Evolutionary conservation across 1,140 invertebrate species (phyloP), one percentile per base, ranked within the genome.

Genomic region (Scylla paramamosain): DNA sequence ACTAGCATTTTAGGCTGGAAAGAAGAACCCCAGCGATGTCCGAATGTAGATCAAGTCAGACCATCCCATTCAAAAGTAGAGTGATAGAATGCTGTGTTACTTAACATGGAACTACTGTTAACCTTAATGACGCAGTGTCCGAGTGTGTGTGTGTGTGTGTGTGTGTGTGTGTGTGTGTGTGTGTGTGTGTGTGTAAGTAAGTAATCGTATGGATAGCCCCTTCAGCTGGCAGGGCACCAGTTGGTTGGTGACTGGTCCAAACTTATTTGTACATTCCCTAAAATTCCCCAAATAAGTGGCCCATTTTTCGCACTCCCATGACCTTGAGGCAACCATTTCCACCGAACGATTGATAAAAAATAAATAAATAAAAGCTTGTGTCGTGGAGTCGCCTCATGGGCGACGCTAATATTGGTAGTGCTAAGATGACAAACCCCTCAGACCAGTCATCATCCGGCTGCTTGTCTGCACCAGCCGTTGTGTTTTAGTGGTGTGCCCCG

Each of bases 211-310:
- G 20, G 25, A 7, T 77, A 7, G 2, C 67, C 20, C 25, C 8
- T 77, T 20, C n/a, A 77, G 20, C 25, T n/a, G n/a, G 67, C 20
- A 25, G 67, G n/a, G 20, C 67, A 77, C 67, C 67, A 77, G 67
- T 77, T n/a, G 67, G 67, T n/a, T 77, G 67, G 67, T 77, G 67
- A 77, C 67, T 77, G 67, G 67, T 77, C 67, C 6, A 77, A 77
- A n/a, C n/a, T 25, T 12, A 12, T 8, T 59, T 59, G 52, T 59
- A 59, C 52, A 59, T 59, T 3, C 52, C 10, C 10, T 20, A 12
- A 20, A 20, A 59, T 59, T 59, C 12, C 12, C 52, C 12, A 12
- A 59, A 59, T 12, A 59, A 59, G 52, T 59, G 10, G 0, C 16
- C 10, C 52, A 59, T 59, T 59, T 59, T 12, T 59, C 10, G 52